These are phyloP conservation scores for Streptopelia turtur DNA, from an alignment of 2,797 vertebrate genomes.

Conservation along the genomic window DNA sequence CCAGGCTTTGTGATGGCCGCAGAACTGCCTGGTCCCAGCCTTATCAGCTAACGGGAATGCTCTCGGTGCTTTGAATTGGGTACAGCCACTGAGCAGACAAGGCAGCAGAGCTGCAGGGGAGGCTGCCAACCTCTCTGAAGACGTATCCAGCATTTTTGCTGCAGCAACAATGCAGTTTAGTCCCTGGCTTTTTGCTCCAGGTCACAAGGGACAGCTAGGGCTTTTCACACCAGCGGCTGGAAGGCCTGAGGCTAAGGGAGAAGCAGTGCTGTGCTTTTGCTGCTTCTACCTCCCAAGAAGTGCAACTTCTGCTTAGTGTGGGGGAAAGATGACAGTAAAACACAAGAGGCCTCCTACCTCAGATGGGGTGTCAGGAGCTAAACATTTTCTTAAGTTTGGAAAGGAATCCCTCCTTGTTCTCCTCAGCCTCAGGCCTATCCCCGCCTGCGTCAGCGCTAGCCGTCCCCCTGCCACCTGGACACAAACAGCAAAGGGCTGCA, in stretches of 20 bases:
- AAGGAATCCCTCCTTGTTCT: slow-evolving; percentile 88
- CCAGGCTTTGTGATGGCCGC: not conserved
- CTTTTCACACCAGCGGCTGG: not conserved
- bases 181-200: not conserved
- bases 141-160: not conserved
- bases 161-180: not conserved
- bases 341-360: slow-evolving; percentile 83
- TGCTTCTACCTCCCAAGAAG: slow-evolving; percentile 10
- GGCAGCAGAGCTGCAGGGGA: not conserved
- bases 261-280: not conserved
- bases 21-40: not conserved
- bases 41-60: accelerated
- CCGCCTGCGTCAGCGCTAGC: slow-evolving; percentile 80
- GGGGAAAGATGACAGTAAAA: slow-evolving; percentile 35
- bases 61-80: not conserved
- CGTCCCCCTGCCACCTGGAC: slow-evolving; percentile 88
- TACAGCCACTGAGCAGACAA: not conserved
- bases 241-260: slow-evolving; percentile 60
- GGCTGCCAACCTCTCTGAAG: not conserved
- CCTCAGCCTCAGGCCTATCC: slow-evolving; percentile 80
- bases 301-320: not conserved
- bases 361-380: slow-evolving; percentile 86
- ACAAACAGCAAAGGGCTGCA: slow-evolving; percentile 81
- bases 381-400: slow-evolving; percentile 93
- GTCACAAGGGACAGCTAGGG: not conserved